A percentile compares a stretch with the other conserved stretches of the same genome.
These are phyloP conservation scores for Scaptomyza pallida DNA, from an alignment of 1,140 invertebrate species.

Conservation along the genomic window DNA sequence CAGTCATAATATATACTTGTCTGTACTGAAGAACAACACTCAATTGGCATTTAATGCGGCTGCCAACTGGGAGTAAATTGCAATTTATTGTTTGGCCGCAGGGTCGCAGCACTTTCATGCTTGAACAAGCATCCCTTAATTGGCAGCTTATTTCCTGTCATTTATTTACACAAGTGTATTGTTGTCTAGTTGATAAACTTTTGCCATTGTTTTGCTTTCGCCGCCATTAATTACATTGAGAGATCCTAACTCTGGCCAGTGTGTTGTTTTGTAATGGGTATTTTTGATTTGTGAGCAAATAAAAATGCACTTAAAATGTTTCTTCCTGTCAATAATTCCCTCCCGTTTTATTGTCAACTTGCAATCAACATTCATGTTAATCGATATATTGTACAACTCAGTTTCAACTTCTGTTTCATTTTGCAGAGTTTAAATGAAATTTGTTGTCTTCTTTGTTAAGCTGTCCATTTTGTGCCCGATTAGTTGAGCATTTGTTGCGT, in stretches of 20 bases:
- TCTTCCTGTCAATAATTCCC: too few relatives aligned
- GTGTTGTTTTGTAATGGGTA: not conserved
- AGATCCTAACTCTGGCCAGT: constrained; percentile 4
- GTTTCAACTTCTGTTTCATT: not conserved
- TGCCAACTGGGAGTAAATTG: constrained; percentile 42
- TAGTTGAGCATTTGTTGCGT: constrained; percentile 3
- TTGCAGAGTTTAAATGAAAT: not conserved
- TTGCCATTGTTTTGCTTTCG: constrained; percentile 11
- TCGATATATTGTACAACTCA: too few relatives aligned
- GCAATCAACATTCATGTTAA: too few relatives aligned
- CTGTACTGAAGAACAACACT: constrained; percentile 9
- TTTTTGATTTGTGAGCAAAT: not conserved
- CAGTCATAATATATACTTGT: constrained; percentile 14
- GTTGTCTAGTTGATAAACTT: constrained; percentile 16
- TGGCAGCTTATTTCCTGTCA: constrained; percentile 48
- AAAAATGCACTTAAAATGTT: too few relatives aligned
- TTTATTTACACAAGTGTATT: constrained; percentile 59
- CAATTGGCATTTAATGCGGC: constrained; percentile 45
- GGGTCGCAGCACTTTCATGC: constrained; percentile 1
- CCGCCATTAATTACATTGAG: constrained; percentile 13
- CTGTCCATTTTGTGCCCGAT: constrained; percentile 5
- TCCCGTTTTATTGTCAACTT: too few relatives aligned
- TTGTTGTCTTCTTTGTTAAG: not conserved
- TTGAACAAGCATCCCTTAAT: constrained; percentile 45
- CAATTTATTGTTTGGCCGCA: constrained; percentile 14